Evolutionary conservation across 2,797 vertebrate species (phyloP), one percentile per base, ranked within the genome.

Genomic region (Allobates femoralis): DNA sequence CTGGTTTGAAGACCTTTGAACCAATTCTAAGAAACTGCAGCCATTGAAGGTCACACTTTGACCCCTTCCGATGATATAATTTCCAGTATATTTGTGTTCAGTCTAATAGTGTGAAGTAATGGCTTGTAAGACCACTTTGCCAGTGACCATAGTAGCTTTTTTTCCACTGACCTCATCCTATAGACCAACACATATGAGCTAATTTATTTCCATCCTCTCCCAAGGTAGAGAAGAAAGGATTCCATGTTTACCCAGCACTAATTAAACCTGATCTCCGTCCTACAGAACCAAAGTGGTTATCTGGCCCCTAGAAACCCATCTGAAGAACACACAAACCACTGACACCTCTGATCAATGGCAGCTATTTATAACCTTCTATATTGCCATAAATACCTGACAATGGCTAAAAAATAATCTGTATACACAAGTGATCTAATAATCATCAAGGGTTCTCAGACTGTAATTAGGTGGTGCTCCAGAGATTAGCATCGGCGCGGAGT

Each of bases 141-240:
- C 19, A 16, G 15, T 46, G 14, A 64, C 46, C 26, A n/a, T 26
- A 18, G 19, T 11, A 15, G 30, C 1, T 14, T 85, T 67, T n/a
- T 85, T 85, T 85, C 74, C 83, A 67, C 83, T 85, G 74, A 78
- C 60, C 46, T 85, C 50, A 56, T 53, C 46, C 73, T 85, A 55
- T 56, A 55, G 46, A 71, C 37, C n/a, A 10, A 12, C 5, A 71
- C 53, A 71, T 41, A 60, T 73, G 66, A 58, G 64, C 51, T 79
- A 3, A 58, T 85, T 80, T 73, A 79, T 66, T 26, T 50, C 50
- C 51, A 30, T 32, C 18, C 28, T 55, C 74, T 77, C 16, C 28
- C 5, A 15, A 19, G 60, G 74, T 58, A 79, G 51, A 71, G 28
- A 21, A 85, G 26, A 71, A 77, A 50, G 18, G 21, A 2, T 6